phyloP scores from a whole-genome alignment of 1,140 invertebrate species.

The Cheumatopsyche charites region DNA sequence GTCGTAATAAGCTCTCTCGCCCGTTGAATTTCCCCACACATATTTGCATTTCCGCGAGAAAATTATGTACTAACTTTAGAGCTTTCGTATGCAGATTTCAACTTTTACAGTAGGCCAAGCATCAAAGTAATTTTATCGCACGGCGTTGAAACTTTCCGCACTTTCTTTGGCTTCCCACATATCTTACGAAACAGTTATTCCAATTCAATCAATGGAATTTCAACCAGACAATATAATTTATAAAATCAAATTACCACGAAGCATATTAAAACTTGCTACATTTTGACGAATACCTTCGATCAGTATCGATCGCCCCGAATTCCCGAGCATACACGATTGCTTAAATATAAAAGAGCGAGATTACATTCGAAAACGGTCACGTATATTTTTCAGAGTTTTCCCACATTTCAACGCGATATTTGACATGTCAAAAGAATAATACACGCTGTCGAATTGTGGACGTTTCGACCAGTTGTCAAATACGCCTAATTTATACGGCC shows the following conservation, averaged over 20 bases:
- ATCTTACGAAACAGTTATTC: too few species aligned
- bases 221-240: too few species aligned
- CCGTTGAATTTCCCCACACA: slow-evolving; percentile 1
- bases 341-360: too few species aligned
- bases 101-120: slow-evolving; percentile 16
- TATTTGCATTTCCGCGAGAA: slow-evolving; percentile 29
- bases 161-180: background rate
- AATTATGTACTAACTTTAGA: slow-evolving; percentile 30
- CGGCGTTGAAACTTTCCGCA: background rate
- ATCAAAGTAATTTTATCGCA: background rate
- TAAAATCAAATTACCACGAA: too few species aligned
- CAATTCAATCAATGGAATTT: too few species aligned
- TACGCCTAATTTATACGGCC: background rate
- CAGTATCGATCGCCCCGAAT: too few species aligned
- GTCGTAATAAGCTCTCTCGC: slow-evolving; percentile 3
- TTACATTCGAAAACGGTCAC: too few species aligned
- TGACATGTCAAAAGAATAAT: background rate
- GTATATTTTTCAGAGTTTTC: too few species aligned
- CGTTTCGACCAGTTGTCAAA: background rate
- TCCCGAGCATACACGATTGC: too few species aligned
- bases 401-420: too few species aligned
- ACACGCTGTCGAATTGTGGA: slow-evolving; percentile 12
- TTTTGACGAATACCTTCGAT: too few species aligned
- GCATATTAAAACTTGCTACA: too few species aligned
- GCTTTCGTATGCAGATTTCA: slow-evolving; percentile 20